phyloP scores from a whole-genome alignment of 2,797 vertebrate species.

The Mormyrus proboscirostris region DNA sequence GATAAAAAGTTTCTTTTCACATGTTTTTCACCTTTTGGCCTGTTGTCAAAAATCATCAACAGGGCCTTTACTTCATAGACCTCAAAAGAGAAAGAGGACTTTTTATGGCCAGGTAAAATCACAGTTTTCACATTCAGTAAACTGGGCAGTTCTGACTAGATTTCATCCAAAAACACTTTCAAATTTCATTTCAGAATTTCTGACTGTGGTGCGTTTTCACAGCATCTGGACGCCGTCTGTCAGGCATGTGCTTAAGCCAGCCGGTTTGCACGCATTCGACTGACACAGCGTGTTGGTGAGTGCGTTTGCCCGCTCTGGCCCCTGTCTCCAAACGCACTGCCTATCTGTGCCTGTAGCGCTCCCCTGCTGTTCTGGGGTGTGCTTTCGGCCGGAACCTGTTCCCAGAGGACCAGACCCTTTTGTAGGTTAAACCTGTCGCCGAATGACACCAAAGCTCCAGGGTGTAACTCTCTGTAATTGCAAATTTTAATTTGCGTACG shows the following conservation, averaged over 20 bases:
- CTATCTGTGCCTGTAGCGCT: background rate
- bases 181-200: slow-evolving; percentile 39
- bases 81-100: slow-evolving; percentile 24
- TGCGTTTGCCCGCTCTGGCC: background rate
- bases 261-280: background rate
- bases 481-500: slow-evolving; percentile 4
- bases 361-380: background rate
- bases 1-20: background rate
- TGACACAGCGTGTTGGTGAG: background rate
- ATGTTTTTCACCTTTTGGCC: slow-evolving; percentile 32
- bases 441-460: background rate
- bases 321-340: background rate
- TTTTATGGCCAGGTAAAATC: slow-evolving; percentile 19
- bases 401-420: background rate
- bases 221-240: slow-evolving; percentile 29
- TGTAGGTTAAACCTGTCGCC: background rate
- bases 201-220: slow-evolving; percentile 16
- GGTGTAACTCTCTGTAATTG: background rate
- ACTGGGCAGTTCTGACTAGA: slow-evolving; percentile 37
- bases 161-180: slow-evolving; percentile 20
- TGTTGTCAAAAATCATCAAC: slow-evolving; percentile 23
- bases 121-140: slow-evolving; percentile 5
- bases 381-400: background rate
- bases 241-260: slow-evolving; percentile 32
- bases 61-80: slow-evolving; percentile 31